A percentile compares a stretch with the other conserved stretches of the same genome.
These are phyloP conservation scores for Dendroctonus ponderosae DNA, from an alignment of 1,140 invertebrate genomes.

Conservation along the genomic window DNA sequence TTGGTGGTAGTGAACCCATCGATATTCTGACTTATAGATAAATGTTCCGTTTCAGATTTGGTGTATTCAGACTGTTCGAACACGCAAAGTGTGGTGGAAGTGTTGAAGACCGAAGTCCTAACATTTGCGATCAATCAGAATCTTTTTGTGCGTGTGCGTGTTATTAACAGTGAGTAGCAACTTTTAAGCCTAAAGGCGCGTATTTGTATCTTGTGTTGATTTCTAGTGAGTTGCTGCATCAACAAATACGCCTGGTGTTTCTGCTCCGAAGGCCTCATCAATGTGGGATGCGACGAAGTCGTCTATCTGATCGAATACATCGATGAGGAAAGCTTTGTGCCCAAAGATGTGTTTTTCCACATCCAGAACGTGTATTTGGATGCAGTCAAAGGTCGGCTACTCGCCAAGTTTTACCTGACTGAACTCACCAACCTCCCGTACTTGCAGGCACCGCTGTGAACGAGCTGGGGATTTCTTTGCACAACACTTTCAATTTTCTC, in stretches of 20 bases:
- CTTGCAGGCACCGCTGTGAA: conserved; percentile 66
- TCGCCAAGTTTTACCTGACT: too few relatives aligned
- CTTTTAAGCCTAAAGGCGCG: background rate
- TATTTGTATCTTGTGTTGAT: conserved; percentile 8
- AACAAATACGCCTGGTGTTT: conserved; percentile 80
- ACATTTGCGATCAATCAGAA: conserved; percentile 80
- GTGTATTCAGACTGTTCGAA: conserved; percentile 60
- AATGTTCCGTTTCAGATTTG: conserved; percentile 52
- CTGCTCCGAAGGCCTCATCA: conserved; percentile 73
- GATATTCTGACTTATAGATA: too few relatives aligned
- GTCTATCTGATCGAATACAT: conserved; percentile 76
- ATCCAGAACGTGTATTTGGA: conserved; percentile 75
- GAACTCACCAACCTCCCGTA: too few relatives aligned
- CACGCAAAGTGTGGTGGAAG: conserved; percentile 53
- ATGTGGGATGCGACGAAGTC: conserved; percentile 84
- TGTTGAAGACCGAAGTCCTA: conserved; percentile 62
- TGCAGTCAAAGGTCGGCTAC: conserved; percentile 65
- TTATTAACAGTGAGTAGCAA: conserved; percentile 68
- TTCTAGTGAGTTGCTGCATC: conserved; percentile 79
- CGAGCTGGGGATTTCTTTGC: conserved; percentile 70
- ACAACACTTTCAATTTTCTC: conserved; percentile 63
- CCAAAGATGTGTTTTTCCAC: conserved; percentile 76
- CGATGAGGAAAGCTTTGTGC: conserved; percentile 66
- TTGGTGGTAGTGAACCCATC: too few relatives aligned
- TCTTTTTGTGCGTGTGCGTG: conserved; percentile 74